Conservation (phyloP, 2,113 vertebrate genomes). For the Grammomys surdaster region DNA sequence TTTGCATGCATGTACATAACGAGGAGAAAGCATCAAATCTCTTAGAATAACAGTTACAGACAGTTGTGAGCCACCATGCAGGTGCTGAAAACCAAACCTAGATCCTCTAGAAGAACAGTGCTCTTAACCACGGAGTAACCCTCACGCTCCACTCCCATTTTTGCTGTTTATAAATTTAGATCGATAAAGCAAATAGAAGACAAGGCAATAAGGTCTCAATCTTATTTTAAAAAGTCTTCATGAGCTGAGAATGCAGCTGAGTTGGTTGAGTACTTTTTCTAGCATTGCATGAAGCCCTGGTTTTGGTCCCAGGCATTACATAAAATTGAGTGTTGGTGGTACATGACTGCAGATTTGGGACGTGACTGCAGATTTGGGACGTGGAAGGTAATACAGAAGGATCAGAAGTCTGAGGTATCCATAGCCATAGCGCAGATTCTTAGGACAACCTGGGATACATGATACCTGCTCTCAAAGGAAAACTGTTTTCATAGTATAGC, state of each 20-base stretch:
- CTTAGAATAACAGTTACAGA: neutral
- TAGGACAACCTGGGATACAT: neutral
- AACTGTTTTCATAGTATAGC: neutral
- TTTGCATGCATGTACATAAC: too few relatives aligned
- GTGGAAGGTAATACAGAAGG: neutral
- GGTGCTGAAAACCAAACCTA: neutral
- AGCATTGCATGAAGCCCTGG: neutral
- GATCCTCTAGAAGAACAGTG: neutral
- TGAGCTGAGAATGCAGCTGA: neutral
- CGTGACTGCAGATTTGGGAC: neutral
- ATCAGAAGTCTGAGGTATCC: neutral
- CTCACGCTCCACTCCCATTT: neutral
- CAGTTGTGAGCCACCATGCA: neutral
- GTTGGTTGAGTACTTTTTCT: neutral
- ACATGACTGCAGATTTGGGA: neutral
- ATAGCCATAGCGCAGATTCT: neutral
- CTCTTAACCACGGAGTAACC: neutral
- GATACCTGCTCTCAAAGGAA: neutral
- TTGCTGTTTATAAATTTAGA: slow-evolving; percentile 17
- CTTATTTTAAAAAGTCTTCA: neutral
- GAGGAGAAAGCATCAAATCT: neutral
- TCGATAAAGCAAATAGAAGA: slow-evolving; percentile 34
- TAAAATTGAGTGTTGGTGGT: neutral
- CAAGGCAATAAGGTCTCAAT: slow-evolving; percentile 14
- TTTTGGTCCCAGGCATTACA: neutral